Percentiles rank a stretch among this genome's conserved stretches.
Evolutionary conservation across 2,113 vertebrate genomes (phyloP).

Genomic region (Gymnorhina tibicen): DNA sequence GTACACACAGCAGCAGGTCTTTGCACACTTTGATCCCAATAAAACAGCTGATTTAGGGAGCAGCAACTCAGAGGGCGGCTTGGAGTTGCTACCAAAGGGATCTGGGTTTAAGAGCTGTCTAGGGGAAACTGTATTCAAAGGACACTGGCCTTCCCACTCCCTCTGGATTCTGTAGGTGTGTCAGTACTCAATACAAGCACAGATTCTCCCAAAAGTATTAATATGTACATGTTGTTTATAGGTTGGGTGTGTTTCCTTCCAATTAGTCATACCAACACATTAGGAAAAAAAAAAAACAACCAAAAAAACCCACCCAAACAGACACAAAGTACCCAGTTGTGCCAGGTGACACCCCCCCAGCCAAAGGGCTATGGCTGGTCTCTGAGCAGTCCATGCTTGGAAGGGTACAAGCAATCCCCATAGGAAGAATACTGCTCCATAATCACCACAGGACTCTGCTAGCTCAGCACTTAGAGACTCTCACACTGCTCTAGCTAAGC

Average conservation of each 20-base stretch:
- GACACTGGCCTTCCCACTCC: not conserved
- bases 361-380: not conserved
- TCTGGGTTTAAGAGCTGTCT: not conserved
- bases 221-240: not conserved
- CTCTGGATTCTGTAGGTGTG: not conserved
- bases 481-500: not conserved
- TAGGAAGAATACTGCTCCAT: not conserved
- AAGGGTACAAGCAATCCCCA: not conserved
- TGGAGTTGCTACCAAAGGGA: not conserved
- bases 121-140: not conserved
- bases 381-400: not conserved
- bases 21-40: not conserved
- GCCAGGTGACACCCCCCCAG: not conserved
- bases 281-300: not conserved
- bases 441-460: not conserved
- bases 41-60: not conserved
- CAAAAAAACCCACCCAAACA: not conserved
- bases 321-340: not conserved
- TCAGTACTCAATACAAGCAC: not conserved
- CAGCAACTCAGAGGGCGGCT: not conserved
- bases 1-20: not conserved
- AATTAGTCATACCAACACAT: not conserved
- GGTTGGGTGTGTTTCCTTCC: not conserved
- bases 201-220: not conserved
- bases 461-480: not conserved